Evolutionary conservation across 2,888 invertebrate species (phyloP).

Genomic region (Iselma pallidipennis): DNA sequence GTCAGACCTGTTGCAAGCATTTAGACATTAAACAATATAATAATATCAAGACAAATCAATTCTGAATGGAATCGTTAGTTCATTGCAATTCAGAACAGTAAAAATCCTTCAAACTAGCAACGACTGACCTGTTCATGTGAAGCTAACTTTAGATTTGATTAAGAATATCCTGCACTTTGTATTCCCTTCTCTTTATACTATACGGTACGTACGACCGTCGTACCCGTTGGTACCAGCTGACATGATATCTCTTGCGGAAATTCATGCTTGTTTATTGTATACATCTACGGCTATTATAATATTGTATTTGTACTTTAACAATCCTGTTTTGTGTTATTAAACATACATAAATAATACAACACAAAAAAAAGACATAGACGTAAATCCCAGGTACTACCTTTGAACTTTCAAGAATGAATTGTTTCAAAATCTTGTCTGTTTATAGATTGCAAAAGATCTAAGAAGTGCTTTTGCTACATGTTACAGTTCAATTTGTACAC

Average conservation of each 20-base stretch:
- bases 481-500: neutral
- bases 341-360: neutral
- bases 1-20: no score
- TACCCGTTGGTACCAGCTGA: slow-evolving; percentile 46
- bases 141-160: slow-evolving; percentile 37
- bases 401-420: neutral
- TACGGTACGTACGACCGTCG: slow-evolving; percentile 33
- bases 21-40: no score
- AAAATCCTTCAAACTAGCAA: no score
- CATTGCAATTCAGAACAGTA: neutral
- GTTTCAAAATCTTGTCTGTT: neutral
- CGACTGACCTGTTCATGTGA: slow-evolving; percentile 15
- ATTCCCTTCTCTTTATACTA: slow-evolving; percentile 26
- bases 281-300: neutral
- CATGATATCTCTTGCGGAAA: slow-evolving; percentile 11
- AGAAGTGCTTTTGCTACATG: neutral
- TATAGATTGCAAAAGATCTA: neutral
- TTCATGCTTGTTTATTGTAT: slow-evolving; percentile 9
- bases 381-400: neutral
- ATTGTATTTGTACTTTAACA: neutral
- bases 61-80: neutral
- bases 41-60: no score
- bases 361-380: neutral
- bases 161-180: slow-evolving; percentile 44
- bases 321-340: neutral